Conservation (phyloP, 2,888 invertebrate genomes). For the Crepidodera aurea region DNA sequence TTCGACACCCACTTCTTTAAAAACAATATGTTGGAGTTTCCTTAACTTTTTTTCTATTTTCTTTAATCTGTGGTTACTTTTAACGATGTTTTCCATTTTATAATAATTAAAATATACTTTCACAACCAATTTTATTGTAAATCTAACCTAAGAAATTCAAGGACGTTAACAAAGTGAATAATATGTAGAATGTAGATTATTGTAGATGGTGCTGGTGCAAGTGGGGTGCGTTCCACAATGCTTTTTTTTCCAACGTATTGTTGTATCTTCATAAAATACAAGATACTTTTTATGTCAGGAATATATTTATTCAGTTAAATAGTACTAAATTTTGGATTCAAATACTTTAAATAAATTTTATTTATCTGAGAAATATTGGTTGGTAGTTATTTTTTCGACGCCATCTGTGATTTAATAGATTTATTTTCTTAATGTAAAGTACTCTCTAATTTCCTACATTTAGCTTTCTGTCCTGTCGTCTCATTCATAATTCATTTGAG, state of each 20-base stretch:
- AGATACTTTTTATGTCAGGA: too few relatives aligned
- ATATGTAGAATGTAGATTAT: too few relatives aligned
- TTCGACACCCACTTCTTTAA: conserved; percentile 59
- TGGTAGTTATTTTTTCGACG: too few relatives aligned
- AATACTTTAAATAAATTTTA: too few relatives aligned
- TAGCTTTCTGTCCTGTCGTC: neutral
- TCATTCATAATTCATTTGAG: conserved; percentile 5
- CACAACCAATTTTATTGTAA: neutral
- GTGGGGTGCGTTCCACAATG: too few relatives aligned
- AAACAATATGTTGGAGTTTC: conserved; percentile 61
- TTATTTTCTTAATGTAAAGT: neutral
- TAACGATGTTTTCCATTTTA: conserved; percentile 14
- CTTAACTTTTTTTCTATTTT: conserved; percentile 62
- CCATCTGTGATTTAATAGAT: neutral
- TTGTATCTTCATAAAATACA: too few relatives aligned
- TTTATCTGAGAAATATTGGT: too few relatives aligned
- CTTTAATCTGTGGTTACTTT: conserved; percentile 33
- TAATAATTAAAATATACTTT: neutral
- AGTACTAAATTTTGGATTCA: too few relatives aligned
- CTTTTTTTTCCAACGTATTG: too few relatives aligned
- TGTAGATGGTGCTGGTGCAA: too few relatives aligned
- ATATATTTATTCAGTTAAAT: too few relatives aligned
- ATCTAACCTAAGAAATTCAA: neutral
- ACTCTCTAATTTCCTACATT: neutral
- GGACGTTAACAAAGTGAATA: too few relatives aligned